Conservation (phyloP, 2,797 vertebrate species). For the Falco novaeseelandiae region DNA sequence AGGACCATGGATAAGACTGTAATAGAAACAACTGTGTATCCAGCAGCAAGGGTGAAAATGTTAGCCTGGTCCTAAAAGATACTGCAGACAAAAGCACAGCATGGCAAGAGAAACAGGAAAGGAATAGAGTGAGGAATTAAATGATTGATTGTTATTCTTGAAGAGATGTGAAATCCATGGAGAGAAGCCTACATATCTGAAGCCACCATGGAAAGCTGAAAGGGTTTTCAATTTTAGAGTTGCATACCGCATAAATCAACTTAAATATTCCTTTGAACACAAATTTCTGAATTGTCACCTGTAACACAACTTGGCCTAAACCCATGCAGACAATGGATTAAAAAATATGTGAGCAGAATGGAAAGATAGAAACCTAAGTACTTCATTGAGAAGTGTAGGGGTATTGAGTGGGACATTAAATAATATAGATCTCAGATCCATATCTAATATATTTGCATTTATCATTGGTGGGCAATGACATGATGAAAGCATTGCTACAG, state of each 20-base stretch:
- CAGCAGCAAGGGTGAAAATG: neutral
- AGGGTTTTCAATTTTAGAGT: neutral
- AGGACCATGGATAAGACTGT: neutral
- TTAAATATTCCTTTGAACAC: neutral
- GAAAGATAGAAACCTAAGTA: neutral
- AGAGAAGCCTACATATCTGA: neutral
- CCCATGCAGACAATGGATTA: neutral
- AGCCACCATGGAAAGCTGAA: neutral
- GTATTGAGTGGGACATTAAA: neutral
- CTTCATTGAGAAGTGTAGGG: neutral
- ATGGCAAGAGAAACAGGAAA: neutral
- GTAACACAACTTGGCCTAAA: neutral
- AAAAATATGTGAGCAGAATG: neutral
- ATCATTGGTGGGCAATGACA: neutral
- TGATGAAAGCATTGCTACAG: neutral
- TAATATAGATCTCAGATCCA: neutral
- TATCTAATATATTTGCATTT: neutral
- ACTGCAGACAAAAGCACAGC: neutral
- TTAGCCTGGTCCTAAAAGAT: neutral
- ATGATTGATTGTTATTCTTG: neutral
- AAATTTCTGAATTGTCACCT: neutral
- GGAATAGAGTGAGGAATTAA: neutral
- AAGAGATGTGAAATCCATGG: neutral
- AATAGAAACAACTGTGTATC: neutral
- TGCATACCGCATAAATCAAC: neutral